These are phyloP conservation scores for Macroglossus sobrinus DNA, from an alignment of 2,113 vertebrate genomes.

Conservation along the genomic window DNA sequence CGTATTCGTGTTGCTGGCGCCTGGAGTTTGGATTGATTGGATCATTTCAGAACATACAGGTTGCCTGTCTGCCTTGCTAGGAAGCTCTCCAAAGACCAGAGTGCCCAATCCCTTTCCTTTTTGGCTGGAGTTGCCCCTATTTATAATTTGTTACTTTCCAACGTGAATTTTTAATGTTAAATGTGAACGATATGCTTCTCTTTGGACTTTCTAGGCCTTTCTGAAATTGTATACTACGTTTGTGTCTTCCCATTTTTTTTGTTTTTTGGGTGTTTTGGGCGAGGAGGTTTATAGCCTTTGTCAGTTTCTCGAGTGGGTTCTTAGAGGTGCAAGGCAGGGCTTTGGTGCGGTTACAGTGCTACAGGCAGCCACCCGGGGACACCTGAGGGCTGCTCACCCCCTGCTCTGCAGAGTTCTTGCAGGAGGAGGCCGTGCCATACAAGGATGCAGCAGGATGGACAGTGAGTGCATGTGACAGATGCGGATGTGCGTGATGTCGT, in stretches of 20 bases:
- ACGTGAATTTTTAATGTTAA: not conserved
- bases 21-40: not conserved
- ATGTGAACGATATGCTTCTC: not conserved
- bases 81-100: not conserved
- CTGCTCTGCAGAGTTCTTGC: not conserved
- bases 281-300: not conserved
- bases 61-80: slow-evolving; percentile 28
- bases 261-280: not conserved
- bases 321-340: not conserved
- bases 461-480: rapidly evolving
- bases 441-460: not conserved
- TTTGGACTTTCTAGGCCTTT: not conserved
- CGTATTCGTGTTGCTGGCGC: not conserved
- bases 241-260: not conserved
- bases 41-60: slow-evolving; percentile 42
- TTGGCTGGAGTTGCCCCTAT: not conserved
- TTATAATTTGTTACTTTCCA: not conserved
- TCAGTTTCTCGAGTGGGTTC: not conserved
- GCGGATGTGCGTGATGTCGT: rapidly evolving
- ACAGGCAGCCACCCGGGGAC: rapidly evolving
- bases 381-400: too few species aligned
- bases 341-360: too few species aligned
- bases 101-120: not conserved
- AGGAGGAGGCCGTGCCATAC: rapidly evolving
- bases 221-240: not conserved